A percentile compares a stretch with the other conserved stretches of the same genome.
Evolutionary conservation across 2,888 invertebrate genomes (phyloP).

Genomic region (Troilus luridus): DNA sequence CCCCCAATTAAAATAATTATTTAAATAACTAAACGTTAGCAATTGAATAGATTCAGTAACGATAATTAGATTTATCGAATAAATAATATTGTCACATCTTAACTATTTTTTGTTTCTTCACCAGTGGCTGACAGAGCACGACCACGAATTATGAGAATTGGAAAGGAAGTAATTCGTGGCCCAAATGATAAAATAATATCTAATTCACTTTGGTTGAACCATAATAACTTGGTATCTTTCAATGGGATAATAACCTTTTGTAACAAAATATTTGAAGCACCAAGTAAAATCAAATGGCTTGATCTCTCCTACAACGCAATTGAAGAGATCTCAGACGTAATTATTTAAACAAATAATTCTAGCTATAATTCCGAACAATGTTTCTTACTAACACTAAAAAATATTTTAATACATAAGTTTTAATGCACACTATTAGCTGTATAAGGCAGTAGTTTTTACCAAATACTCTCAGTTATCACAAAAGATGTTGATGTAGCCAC

Average conservation of each 20-base stretch:
- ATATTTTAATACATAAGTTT: neutral
- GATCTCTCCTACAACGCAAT: constrained; percentile 73
- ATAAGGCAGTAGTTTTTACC: no score
- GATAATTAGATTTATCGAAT: neutral
- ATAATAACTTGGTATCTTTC: constrained; percentile 70
- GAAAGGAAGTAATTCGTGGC: constrained; percentile 66
- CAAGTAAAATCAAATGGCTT: constrained; percentile 71
- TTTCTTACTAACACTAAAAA: neutral
- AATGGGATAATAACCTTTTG: constrained; percentile 69
- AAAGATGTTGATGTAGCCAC: no score
- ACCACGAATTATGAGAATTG: constrained; percentile 61
- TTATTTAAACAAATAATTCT: neutral
- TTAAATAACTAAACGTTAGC: no score
- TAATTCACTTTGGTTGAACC: constrained; percentile 72
- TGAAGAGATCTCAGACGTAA: constrained; percentile 69
- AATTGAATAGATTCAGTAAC: neutral
- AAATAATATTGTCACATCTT: neutral
- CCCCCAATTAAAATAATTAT: no score
- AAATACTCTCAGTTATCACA: no score
- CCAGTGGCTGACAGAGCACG: constrained; percentile 60
- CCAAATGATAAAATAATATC: constrained; percentile 70
- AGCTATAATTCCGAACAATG: neutral
- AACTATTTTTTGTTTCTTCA: neutral
- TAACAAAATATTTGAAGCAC: constrained; percentile 69
- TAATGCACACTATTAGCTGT: no score